Conservation (phyloP, 23 tunicate species). For the Trididemnum nubilum region DNA sequence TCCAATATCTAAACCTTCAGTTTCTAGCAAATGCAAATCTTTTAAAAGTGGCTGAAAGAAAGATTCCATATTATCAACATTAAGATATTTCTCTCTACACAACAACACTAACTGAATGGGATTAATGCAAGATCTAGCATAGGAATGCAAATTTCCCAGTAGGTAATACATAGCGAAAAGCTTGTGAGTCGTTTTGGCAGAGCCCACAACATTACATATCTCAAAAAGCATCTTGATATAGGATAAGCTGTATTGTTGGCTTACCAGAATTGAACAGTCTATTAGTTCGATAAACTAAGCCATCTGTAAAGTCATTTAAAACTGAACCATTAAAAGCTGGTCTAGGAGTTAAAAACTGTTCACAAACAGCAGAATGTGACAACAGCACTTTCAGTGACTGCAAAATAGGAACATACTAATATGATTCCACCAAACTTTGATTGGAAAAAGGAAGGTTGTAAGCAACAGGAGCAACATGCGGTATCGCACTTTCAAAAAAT, state of each 20-base stretch:
- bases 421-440: neutral
- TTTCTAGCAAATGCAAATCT: neutral
- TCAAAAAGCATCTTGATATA: constrained; percentile 49
- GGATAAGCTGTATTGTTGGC: constrained; percentile 2
- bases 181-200: constrained; percentile 26
- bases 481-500: neutral
- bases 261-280: neutral
- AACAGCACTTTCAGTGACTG: neutral
- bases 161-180: constrained; percentile 29
- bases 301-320: neutral
- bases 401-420: neutral
- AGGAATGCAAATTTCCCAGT: constrained; percentile 30
- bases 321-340: neutral
- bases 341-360: neutral
- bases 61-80: neutral
- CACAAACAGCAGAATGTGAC: neutral
- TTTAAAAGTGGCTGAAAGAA: neutral
- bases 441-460: neutral
- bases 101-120: constrained; percentile 4
- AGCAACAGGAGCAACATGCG: neutral
- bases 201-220: constrained; percentile 19
- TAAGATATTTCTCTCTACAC: neutral
- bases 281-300: neutral
- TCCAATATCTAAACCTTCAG: constrained; percentile 3
- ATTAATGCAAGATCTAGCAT: neutral